Evolutionary conservation across 2,888 invertebrate species (phyloP).

Genomic region (Acanthosepion esculentum): DNA sequence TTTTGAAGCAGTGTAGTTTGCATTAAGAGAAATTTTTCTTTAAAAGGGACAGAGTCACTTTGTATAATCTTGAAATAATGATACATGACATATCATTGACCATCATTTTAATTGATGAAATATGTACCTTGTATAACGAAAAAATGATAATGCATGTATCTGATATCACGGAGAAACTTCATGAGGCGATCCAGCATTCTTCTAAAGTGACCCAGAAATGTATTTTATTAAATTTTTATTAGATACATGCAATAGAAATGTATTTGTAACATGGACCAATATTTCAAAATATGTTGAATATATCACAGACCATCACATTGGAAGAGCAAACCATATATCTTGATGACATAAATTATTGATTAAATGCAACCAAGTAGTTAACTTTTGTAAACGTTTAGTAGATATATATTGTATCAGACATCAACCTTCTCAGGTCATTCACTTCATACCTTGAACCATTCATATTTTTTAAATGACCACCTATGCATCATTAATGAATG

Average conservation of each 20-base stretch:
- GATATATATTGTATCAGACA: background rate
- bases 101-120: background rate
- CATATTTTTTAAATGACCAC: too few species aligned
- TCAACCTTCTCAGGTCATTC: too few species aligned
- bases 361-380: background rate
- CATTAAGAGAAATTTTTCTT: background rate
- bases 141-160: background rate
- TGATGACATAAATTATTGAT: background rate
- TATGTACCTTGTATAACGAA: background rate
- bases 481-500: too few species aligned
- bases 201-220: background rate
- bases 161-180: background rate
- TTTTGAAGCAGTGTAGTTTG: background rate
- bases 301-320: too few species aligned
- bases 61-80: too few species aligned
- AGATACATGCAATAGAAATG: background rate
- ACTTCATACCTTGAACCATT: too few species aligned
- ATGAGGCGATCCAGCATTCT: slow-evolving; percentile 33
- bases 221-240: background rate
- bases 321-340: background rate
- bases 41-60: background rate
- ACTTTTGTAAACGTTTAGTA: background rate
- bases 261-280: background rate
- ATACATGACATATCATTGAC: background rate
- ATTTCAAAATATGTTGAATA: background rate